Conservation (phyloP, 2,797 vertebrate genomes). For the Brotula barbata region DNA sequence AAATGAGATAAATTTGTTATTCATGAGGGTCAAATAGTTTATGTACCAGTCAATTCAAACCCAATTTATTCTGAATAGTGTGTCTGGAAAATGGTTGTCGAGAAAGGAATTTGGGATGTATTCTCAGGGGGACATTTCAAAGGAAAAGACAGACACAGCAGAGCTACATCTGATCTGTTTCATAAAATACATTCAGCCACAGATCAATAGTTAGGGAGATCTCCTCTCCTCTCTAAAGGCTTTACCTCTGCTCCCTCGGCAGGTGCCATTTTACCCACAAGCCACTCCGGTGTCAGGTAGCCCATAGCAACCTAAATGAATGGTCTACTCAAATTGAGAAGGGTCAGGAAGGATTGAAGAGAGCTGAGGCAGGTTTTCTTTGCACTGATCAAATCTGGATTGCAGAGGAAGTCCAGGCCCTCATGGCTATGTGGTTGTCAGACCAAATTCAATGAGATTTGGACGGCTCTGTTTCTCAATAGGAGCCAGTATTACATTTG, state of each 20-base stretch:
- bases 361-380: background rate
- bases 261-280: slow-evolving; percentile 35
- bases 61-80: background rate
- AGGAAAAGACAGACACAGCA: background rate
- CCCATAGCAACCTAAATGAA: slow-evolving; percentile 31
- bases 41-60: slow-evolving; percentile 10
- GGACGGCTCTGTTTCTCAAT: too few relatives aligned
- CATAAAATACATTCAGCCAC: background rate
- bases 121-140: slow-evolving; percentile 9
- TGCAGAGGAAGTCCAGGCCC: too few relatives aligned
- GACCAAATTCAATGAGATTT: too few relatives aligned
- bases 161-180: slow-evolving; percentile 18
- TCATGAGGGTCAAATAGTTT: slow-evolving; percentile 14
- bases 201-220: slow-evolving; percentile 7
- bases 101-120: too few relatives aligned
- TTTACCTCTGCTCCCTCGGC: slow-evolving; percentile 6
- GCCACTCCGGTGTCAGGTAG: slow-evolving; percentile 13
- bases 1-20: slow-evolving; percentile 5
- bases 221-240: slow-evolving; percentile 11
- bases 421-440: too few relatives aligned
- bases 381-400: too few relatives aligned
- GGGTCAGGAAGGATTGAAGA: background rate
- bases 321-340: slow-evolving; percentile 1
- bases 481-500: too few relatives aligned
- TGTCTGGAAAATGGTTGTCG: background rate